Evolutionary conservation across 1,140 invertebrate genomes (phyloP).

Genomic region (Drosophila miranda): DNA sequence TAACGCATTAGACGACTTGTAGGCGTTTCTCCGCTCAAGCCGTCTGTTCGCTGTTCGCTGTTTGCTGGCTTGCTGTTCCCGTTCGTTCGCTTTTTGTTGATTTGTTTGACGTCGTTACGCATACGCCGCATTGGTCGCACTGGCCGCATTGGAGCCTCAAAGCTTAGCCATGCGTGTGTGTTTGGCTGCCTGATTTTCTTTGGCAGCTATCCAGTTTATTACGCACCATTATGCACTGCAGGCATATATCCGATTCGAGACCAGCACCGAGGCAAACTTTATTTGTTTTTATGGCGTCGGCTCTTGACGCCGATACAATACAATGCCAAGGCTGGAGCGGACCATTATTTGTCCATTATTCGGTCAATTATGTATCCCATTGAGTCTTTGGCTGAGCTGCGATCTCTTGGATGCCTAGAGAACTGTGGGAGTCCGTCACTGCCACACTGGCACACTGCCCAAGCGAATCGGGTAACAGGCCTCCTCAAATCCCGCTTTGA

Average conservation of each 20-base stretch:
- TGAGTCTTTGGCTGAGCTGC: conserved; percentile 26
- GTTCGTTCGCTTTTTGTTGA: conserved; percentile 13
- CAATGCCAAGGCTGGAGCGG: conserved; percentile 67
- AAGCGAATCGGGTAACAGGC: no score
- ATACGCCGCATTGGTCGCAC: conserved; percentile 43
- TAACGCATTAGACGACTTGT: conserved; percentile 69
- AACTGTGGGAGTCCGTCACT: no score
- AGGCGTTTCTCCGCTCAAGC: conserved; percentile 41
- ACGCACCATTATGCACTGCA: conserved; percentile 71
- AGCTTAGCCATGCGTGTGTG: conserved; percentile 53
- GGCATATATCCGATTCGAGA: conserved; percentile 6
- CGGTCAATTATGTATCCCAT: conserved; percentile 64
- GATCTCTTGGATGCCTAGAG: neutral
- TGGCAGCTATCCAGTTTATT: conserved; percentile 60
- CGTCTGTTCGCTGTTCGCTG: conserved; percentile 44
- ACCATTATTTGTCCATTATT: conserved; percentile 63
- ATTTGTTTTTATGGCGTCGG: conserved; percentile 40
- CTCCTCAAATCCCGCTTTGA: no score
- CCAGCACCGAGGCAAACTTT: conserved; percentile 13
- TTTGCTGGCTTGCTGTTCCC: conserved; percentile 26
- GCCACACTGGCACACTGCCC: no score
- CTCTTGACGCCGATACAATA: conserved; percentile 37
- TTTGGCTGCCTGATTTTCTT: conserved; percentile 49
- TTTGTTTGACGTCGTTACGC: conserved; percentile 66
- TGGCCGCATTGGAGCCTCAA: conserved; percentile 38